Percentiles rank a stretch among this genome's conserved stretches.
Evolutionary conservation across 2,888 invertebrate species (phyloP).

Genomic region (Pheosia tremula): DNA sequence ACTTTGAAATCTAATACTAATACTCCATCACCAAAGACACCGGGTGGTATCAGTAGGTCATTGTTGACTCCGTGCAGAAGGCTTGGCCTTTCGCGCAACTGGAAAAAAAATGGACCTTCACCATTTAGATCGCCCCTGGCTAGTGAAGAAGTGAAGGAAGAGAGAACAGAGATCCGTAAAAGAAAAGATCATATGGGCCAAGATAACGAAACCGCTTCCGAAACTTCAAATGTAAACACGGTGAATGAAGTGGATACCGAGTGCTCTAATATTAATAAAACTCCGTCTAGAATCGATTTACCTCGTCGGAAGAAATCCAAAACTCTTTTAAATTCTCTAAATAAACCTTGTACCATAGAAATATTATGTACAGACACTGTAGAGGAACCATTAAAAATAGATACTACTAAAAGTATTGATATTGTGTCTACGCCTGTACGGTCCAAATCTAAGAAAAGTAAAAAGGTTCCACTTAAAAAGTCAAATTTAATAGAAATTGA

Average conservation of each 20-base stretch:
- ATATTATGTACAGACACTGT: slow-evolving; percentile 8
- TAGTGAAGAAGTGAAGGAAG: slow-evolving; percentile 35
- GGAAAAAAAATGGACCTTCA: slow-evolving; percentile 64
- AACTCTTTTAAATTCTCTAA: slow-evolving; percentile 43
- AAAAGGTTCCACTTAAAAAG: slow-evolving; percentile 13
- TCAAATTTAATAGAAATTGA: slow-evolving; percentile 9
- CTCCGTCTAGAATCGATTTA: slow-evolving; percentile 54
- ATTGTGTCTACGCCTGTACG: slow-evolving; percentile 34
- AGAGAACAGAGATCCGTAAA: slow-evolving; percentile 49
- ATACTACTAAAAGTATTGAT: slow-evolving; percentile 7
- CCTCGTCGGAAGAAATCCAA: slow-evolving; percentile 63
- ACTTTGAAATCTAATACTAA: slow-evolving; percentile 47
- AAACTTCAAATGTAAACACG: slow-evolving; percentile 8
- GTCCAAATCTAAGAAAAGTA: slow-evolving; percentile 45
- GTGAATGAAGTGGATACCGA: slow-evolving; percentile 14
- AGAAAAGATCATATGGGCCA: slow-evolving; percentile 50
- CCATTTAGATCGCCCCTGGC: slow-evolving; percentile 73
- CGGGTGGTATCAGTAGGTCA: slow-evolving; percentile 80
- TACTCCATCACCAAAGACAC: slow-evolving; percentile 72
- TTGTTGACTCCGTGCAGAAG: slow-evolving; percentile 81
- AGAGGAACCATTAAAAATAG: slow-evolving; percentile 9
- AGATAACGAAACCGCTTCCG: slow-evolving; percentile 19
- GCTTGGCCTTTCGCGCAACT: slow-evolving; percentile 79
- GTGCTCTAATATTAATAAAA: slow-evolving; percentile 34
- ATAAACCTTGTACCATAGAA: slow-evolving; percentile 15